phyloP scores from a whole-genome alignment of 2,888 invertebrate species.

The Anarsia innoxiella region DNA sequence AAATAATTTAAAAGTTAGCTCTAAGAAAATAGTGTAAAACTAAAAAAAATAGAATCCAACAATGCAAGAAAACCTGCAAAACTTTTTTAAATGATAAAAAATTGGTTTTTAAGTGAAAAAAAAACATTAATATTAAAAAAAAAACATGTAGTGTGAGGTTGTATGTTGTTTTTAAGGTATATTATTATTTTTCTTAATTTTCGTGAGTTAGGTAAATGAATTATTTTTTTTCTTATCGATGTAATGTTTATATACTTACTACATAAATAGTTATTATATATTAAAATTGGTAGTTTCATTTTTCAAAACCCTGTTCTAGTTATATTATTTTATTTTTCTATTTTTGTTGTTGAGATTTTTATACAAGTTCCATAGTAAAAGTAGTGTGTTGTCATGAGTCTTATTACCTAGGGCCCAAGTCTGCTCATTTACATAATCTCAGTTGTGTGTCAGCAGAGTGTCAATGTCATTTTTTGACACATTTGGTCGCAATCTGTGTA shows the following conservation, averaged over 20 bases:
- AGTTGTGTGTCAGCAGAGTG: too few relatives aligned
- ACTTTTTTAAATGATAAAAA: constrained; percentile 27
- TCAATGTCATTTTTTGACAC: too few relatives aligned
- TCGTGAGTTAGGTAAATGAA: constrained; percentile 69
- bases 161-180: constrained; percentile 63
- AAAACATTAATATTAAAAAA: constrained; percentile 33
- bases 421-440: too few relatives aligned
- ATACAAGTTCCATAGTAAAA: too few relatives aligned
- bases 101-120: constrained; percentile 31
- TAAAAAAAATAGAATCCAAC: constrained; percentile 38
- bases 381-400: too few relatives aligned
- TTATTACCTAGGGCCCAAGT: too few relatives aligned
- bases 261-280: constrained; percentile 75
- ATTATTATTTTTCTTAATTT: constrained; percentile 44
- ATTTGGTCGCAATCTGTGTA: too few relatives aligned
- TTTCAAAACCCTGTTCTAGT: constrained; percentile 10
- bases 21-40: constrained; percentile 44
- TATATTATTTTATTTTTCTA: too few relatives aligned
- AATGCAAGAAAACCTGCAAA: constrained; percentile 32
- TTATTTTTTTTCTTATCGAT: constrained; percentile 70
- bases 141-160: constrained; percentile 68
- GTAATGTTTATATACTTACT: constrained; percentile 75
- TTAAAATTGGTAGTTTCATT: constrained; percentile 64
- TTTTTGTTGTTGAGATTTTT: too few relatives aligned
- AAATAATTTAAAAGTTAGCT: constrained; percentile 43